Evolutionary conservation across 2,797 vertebrate species (phyloP).

Genomic region (Pelobates cultripes): DNA sequence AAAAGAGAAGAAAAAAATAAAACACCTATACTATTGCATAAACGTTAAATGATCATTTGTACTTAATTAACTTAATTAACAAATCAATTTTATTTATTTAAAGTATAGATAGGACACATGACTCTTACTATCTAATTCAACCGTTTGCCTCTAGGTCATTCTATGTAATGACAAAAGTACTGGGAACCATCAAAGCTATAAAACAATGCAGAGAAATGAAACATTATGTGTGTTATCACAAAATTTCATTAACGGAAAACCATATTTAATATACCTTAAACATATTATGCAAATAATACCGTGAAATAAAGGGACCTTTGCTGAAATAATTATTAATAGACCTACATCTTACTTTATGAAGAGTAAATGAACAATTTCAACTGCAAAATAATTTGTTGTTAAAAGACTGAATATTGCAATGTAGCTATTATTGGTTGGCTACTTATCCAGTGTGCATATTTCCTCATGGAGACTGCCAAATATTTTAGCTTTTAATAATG

Average conservation of each 20-base stretch:
- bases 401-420: no score
- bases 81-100: neutral
- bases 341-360: neutral
- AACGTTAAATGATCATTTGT: no score
- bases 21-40: no score
- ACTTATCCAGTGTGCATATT: no score
- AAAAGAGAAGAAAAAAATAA: no score
- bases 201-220: constrained; percentile 21
- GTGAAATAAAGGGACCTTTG: constrained; percentile 15
- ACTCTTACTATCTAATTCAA: constrained; percentile 13
- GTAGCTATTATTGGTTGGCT: no score
- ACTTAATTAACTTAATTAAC: neutral
- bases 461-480: no score
- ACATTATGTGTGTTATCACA: neutral
- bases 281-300: constrained; percentile 6
- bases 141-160: constrained; percentile 19
- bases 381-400: neutral
- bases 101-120: no score
- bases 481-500: no score
- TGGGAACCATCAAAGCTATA: constrained; percentile 7
- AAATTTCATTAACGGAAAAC: constrained; percentile 21
- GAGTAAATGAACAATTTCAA: neutral
- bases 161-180: constrained; percentile 36
- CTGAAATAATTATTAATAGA: constrained; percentile 2
- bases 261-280: constrained; percentile 23